Conservation (phyloP, 2,113 vertebrate genomes). For the Hiodon tergisus region DNA sequence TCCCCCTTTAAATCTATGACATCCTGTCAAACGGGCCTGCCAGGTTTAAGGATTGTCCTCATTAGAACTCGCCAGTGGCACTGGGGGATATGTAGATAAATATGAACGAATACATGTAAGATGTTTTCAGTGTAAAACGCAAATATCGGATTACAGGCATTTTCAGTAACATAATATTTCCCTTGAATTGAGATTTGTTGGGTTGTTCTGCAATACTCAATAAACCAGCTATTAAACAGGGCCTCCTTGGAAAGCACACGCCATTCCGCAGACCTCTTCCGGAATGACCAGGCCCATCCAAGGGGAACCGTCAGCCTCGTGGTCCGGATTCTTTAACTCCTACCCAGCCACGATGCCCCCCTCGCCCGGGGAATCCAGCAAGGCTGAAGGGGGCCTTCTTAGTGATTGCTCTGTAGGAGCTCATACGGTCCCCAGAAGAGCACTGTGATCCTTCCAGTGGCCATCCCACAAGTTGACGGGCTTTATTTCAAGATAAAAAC, state of each 20-base stretch:
- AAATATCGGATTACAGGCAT: slow-evolving; percentile 34
- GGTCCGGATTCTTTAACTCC: slow-evolving; percentile 49
- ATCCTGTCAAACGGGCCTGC: not conserved
- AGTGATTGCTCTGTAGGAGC: not conserved
- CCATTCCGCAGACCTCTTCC: slow-evolving; percentile 46
- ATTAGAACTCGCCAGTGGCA: slow-evolving; percentile 20
- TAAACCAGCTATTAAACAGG: slow-evolving; percentile 48
- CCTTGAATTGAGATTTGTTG: slow-evolving; percentile 46
- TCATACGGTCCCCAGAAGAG: not conserved
- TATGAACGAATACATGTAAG: slow-evolving; percentile 41
- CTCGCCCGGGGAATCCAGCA: slow-evolving; percentile 35
- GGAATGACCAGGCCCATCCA: slow-evolving; percentile 40
- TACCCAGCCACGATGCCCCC: slow-evolving; percentile 50
- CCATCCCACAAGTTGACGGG: not conserved
- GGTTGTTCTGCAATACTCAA: slow-evolving; percentile 33
- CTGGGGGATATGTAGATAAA: slow-evolving; percentile 41
- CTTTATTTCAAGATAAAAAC: slow-evolving; percentile 4
- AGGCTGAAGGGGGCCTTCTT: not conserved
- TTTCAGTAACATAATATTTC: slow-evolving; percentile 43
- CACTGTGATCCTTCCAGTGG: not conserved
- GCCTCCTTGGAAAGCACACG: slow-evolving; percentile 47
- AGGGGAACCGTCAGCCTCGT: slow-evolving; percentile 43
- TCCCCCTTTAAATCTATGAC: not conserved
- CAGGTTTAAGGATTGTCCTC: not conserved
- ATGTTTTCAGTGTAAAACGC: slow-evolving; percentile 18